Evolutionary conservation across 2,888 invertebrate genomes (phyloP), one percentile per base, ranked within the genome.

Genomic region (Tetropium fuscum): DNA sequence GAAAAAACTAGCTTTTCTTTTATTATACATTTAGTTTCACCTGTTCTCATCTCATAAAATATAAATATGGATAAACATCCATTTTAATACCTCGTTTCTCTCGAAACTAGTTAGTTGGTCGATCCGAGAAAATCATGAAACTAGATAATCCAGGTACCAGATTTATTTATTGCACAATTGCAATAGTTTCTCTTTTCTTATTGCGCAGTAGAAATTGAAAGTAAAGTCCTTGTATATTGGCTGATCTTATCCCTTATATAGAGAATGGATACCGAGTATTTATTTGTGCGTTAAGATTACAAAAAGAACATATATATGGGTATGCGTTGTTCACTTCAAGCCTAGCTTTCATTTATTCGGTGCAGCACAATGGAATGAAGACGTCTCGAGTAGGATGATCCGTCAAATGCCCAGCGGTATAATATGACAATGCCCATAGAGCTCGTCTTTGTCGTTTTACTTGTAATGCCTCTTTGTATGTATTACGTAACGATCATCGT

Each of bases 311-410:
- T 44, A 44, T 27, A 13, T 25, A 44, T 16, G 15, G 11, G 22
- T 22, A 36, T 22, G 25, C 36, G 48, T 22, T 48, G 48, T 48
- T 48, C 48, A 38, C 22, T 48, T 48, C 10, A 13, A 48, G 25
- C n/a, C 8, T 11, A 22, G 34, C 34, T 34, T 48, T 10, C 11
- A 19, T 44, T 13, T 22, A 25, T 10, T 45, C 30, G 30, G n/a
- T 27, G 45, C 20, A 38, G 34, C 44, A 34, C 56, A 48, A 56
- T 40, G 16, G 48, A 40, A 56, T 56, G 32, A 56, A 56, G 56
- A 56, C 48, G 48, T 56, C 41, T 56, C 38, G 13, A 48, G 32
- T 41, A 41, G 48, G 48, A 41, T 56, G 48, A 56, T 56, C 45
- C 40, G 45, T 48, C 48, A 48, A 48, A 48, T 34, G 22, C 34